Evolutionary conservation across 2,113 vertebrate species (phyloP).

Genomic region (Ahaetulla prasina): DNA sequence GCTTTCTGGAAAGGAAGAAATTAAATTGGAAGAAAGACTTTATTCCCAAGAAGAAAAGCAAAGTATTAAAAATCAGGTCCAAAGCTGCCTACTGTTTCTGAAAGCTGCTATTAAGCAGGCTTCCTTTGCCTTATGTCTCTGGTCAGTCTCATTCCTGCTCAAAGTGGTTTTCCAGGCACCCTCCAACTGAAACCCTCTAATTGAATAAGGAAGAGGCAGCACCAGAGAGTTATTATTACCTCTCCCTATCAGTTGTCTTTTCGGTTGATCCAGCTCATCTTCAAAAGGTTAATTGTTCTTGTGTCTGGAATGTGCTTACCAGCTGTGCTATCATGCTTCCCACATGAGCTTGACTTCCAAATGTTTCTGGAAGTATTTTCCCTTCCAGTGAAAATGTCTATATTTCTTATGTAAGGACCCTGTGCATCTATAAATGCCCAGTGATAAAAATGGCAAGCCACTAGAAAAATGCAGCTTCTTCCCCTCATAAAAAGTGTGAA

Average conservation of each 20-base stretch:
- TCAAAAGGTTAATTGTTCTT: slow-evolving; percentile 29
- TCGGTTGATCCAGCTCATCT: background rate
- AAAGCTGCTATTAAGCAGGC: background rate
- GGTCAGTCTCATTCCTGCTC: slow-evolving; percentile 18
- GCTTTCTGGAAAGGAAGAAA: slow-evolving; percentile 12
- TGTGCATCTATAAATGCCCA: too few relatives aligned
- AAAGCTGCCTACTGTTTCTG: background rate
- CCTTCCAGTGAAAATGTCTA: background rate
- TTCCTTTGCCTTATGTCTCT: background rate
- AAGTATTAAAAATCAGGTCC: background rate
- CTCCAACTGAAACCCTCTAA: slow-evolving; percentile 28
- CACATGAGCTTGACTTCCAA: background rate
- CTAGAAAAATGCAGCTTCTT: background rate
- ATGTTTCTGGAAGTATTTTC: background rate
- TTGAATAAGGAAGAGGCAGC: slow-evolving; percentile 39
- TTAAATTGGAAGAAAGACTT: background rate
- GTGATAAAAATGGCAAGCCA: background rate
- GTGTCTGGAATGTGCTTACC: background rate
- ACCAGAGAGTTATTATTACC: slow-evolving; percentile 28
- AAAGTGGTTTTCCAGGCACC: background rate
- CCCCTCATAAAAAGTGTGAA: background rate
- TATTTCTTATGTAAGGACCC: background rate
- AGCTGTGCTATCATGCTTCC: background rate
- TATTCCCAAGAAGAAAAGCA: background rate
- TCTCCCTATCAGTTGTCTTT: slow-evolving; percentile 14